Conservation (phyloP, 2,888 invertebrate species). For the Itoplectis maculator region DNA sequence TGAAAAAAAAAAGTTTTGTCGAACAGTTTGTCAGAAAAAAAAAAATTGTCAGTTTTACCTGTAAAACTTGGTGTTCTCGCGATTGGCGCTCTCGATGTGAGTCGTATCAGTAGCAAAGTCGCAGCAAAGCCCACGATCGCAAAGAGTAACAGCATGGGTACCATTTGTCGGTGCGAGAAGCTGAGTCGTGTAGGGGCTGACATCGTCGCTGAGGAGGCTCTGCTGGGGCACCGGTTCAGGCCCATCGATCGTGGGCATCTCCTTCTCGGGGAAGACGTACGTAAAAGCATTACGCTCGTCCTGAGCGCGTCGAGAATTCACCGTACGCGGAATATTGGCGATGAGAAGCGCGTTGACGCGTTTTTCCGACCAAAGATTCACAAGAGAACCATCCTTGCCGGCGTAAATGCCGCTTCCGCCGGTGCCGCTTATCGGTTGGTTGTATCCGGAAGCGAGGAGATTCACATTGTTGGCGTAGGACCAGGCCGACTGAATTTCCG, state of each 20-base stretch:
- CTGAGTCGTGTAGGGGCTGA: slow-evolving; percentile 68
- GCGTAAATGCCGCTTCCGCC: slow-evolving; percentile 92
- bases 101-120: slow-evolving; percentile 68
- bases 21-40: too few species aligned
- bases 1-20: too few species aligned
- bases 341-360: slow-evolving; percentile 84
- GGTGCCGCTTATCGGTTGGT: slow-evolving; percentile 79
- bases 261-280: slow-evolving; percentile 60
- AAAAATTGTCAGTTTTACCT: too few species aligned
- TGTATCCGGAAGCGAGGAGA: slow-evolving; percentile 85
- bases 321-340: slow-evolving; percentile 85
- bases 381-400: slow-evolving; percentile 85
- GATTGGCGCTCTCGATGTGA: slow-evolving; percentile 60
- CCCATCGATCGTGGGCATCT: slow-evolving; percentile 65
- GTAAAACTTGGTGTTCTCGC: slow-evolving; percentile 69
- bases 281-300: slow-evolving; percentile 46
- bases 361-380: slow-evolving; percentile 85
- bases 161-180: slow-evolving; percentile 63
- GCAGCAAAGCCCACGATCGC: slow-evolving; percentile 74
- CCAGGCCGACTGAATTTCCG: slow-evolving; percentile 86
- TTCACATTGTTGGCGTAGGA: slow-evolving; percentile 85
- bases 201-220: slow-evolving; percentile 55
- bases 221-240: slow-evolving; percentile 62
- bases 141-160: slow-evolving; percentile 65
- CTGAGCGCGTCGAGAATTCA: slow-evolving; percentile 81